Base-by-base conservation (phyloP, 2,888 invertebrate genomes). In the Apamea monoglypha region DNA sequence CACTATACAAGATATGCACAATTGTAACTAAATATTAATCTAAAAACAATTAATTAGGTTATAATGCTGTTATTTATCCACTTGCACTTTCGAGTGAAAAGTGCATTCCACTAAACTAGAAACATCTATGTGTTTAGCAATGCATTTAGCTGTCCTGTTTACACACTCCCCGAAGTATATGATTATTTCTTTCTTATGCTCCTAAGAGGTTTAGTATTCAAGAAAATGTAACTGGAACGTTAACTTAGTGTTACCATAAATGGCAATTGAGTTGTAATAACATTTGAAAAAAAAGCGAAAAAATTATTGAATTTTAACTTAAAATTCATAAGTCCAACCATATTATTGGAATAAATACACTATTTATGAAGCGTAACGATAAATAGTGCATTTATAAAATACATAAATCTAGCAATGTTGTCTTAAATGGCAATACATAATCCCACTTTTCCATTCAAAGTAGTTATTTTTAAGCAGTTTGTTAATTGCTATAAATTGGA, bases 1-100 rank as follows among this genome's bases (percentile, higher is more conserved):
- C 14, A 71, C 12, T 83, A 69, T 44, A 32, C n/a, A 56, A 44
- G 79, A 84, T 83, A 88, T 75, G 76, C 73, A 82, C 63, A 84
- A 91, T 83, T 86, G 75, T 88, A 91, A 89, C 91, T 90, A 92
- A 89, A 88, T 50, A 73, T n/a, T 67, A n/a, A 61, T 50, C 44
- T 12, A 63, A 64, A 71, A 72, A 68, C 63, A 73, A 61, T 29
- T 63, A 80, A 77, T 85, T 79, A 89, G 89, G 88, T 89, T 88
- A 89, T 72, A 85, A 50, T 82, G 74, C 84, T 90, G 80, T 89
- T 90, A 85, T 90, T 88, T 82, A 88, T 85, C 71, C 81, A 85
- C 84, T 87, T 90, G 90, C 90, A 90, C 89, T 90, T 90, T 90
- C 83, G 47, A 78, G 79, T 81, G 61, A 80, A 87, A 88, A 82